Evolutionary conservation across 2,113 vertebrate genomes (phyloP).

Genomic region (Micronycteris hirsuta): DNA sequence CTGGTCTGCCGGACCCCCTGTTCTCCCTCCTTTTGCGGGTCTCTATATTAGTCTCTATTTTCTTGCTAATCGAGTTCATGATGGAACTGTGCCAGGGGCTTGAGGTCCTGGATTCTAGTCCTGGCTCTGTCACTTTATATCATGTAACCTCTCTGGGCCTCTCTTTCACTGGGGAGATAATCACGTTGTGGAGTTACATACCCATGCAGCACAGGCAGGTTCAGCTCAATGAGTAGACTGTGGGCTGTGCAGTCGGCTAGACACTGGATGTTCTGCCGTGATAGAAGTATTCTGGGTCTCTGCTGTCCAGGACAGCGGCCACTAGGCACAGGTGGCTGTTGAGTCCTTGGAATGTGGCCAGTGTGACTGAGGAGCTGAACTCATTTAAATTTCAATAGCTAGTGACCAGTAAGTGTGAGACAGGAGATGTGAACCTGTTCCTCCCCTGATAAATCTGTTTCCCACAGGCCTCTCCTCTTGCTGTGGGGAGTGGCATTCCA

Average conservation of each 20-base stretch:
- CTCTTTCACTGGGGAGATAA: neutral
- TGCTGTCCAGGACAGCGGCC: neutral
- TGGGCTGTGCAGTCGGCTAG: neutral
- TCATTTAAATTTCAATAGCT: neutral
- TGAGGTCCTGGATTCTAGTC: neutral
- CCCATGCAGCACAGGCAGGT: accelerated
- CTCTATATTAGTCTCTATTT: neutral
- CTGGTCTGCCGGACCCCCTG: neutral
- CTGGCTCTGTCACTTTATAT: neutral
- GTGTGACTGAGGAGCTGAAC: neutral
- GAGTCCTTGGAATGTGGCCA: neutral
- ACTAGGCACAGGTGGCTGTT: neutral
- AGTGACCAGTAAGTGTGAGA: neutral
- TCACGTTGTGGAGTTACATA: neutral
- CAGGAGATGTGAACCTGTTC: neutral
- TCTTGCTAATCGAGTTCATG: neutral
- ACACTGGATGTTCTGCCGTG: accelerated
- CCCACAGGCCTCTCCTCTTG: neutral
- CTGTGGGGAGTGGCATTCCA: neutral
- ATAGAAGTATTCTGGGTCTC: neutral
- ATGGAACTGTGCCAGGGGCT: neutral
- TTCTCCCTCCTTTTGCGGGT: neutral
- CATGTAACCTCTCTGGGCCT: neutral
- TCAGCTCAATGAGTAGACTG: neutral
- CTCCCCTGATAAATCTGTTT: neutral